Percentiles rank a stretch among this genome's conserved stretches.
These are phyloP conservation scores for Camptogramma bilineatum DNA, from an alignment of 2,888 invertebrate genomes.

Conservation along the genomic window DNA sequence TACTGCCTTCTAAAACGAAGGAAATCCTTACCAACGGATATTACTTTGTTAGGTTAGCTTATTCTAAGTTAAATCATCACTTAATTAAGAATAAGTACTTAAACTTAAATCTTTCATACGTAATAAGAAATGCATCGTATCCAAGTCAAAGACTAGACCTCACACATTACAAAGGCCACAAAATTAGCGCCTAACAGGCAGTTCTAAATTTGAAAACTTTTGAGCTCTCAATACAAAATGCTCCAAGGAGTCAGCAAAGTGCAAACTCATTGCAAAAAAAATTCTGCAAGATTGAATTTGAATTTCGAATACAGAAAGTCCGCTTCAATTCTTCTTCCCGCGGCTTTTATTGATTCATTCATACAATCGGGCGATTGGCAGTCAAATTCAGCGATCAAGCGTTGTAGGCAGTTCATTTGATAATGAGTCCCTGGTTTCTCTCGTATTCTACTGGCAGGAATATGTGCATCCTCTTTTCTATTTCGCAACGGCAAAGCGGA, in stretches of 20 bases:
- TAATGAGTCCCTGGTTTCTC: slow-evolving; percentile 64
- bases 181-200: neutral
- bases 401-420: slow-evolving; percentile 63
- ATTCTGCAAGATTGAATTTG: neutral
- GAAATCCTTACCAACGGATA: slow-evolving; percentile 14
- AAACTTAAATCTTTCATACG: slow-evolving; percentile 9
- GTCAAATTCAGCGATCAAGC: slow-evolving; percentile 47
- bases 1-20: slow-evolving; percentile 50
- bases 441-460: slow-evolving; percentile 88
- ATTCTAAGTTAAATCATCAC: slow-evolving; percentile 18
- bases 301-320: neutral
- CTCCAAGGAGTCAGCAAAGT: neutral
- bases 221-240: neutral
- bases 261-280: neutral
- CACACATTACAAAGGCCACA: slow-evolving; percentile 13
- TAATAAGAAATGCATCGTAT: slow-evolving; percentile 31
- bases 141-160: slow-evolving; percentile 33
- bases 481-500: slow-evolving; percentile 90
- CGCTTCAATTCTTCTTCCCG: neutral
- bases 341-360: slow-evolving; percentile 27
- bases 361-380: slow-evolving; percentile 36
- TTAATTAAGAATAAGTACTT: slow-evolving; percentile 7
- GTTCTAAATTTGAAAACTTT: neutral
- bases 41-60: slow-evolving; percentile 14
- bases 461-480: slow-evolving; percentile 89